phyloP scores from a whole-genome alignment of 2,113 vertebrate genomes.

The Atlantisia rogersi region DNA sequence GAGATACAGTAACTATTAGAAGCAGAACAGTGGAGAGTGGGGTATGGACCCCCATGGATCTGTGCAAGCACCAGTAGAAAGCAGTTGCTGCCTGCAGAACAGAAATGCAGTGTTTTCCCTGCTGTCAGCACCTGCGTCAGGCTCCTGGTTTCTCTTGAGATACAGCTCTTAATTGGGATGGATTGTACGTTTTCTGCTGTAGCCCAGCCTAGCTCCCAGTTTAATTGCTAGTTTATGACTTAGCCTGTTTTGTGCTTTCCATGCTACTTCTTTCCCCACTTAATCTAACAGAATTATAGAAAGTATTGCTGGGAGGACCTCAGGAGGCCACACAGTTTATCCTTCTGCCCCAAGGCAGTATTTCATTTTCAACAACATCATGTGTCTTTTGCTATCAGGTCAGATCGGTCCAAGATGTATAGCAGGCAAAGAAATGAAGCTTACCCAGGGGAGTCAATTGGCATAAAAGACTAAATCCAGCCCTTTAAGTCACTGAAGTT shows the following conservation, averaged over 20 bases:
- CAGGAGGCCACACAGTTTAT: conserved; percentile 58
- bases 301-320: conserved; percentile 60
- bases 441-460: conserved; percentile 50
- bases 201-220: conserved; percentile 36
- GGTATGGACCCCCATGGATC: neutral
- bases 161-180: conserved; percentile 70
- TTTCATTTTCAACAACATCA: conserved; percentile 57
- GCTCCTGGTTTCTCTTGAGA: conserved; percentile 55
- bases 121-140: conserved; percentile 64
- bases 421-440: conserved; percentile 42
- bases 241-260: conserved; percentile 57
- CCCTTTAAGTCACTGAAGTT: conserved; percentile 27
- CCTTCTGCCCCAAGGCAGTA: conserved; percentile 65
- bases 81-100: conserved; percentile 26
- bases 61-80: neutral
- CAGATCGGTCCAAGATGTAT: conserved; percentile 27
- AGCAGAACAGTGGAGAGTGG: neutral
- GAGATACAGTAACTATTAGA: neutral
- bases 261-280: conserved; percentile 17
- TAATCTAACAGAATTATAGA: conserved; percentile 63
- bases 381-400: conserved; percentile 62
- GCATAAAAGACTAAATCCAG: conserved; percentile 51
- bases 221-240: conserved; percentile 59
- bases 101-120: conserved; percentile 40
- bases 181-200: conserved; percentile 60